Base-by-base conservation (phyloP, 2,888 invertebrate genomes). In the Spialia ferax region DNA sequence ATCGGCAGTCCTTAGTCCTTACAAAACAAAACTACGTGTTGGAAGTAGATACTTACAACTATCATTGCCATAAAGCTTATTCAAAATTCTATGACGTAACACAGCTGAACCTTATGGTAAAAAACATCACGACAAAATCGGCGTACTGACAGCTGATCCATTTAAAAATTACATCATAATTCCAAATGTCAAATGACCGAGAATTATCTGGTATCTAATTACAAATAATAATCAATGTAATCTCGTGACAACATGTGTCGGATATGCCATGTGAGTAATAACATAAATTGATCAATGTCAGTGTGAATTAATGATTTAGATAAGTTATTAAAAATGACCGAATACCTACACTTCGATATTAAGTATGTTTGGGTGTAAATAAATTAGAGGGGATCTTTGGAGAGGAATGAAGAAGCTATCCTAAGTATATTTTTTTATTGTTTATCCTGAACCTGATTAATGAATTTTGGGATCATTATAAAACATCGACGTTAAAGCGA, bases 211-310 rank as follows among this genome's bases (percentile, higher is more conserved):
- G 59, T 29, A 60, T 60, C 59, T 60, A 45, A 60, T 60, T 60
- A 48, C 55, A 29, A 63, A 52, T 63, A 56, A 56, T 63, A 45
- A 42, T 42, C 56, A 56, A 63, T 63, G 63, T 63, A 63, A 63
- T 63, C 63, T 63, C 63, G 8, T 32, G 56, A 56, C 63, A 63
- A 63, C 63, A 63, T 63, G 32, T 63, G 55, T 63, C 63, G 48
- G 63, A 63, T 63, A 63, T 48, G 63, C 48, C 63, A 48, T 56
- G 20, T 48, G 63, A 32, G 55, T 56, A 56, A 48, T 56, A 56
- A 56, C 48, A 63, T 22, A 32, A 63, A 63, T 63, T 63, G 56
- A 63, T 63, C 56, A 63, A 48, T 56, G 63, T 63, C 63, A 63
- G 22, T 63, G 56, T 63, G 48, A 63, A 56, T 63, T 63, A 63